Conservation (phyloP, 2,797 vertebrate genomes). For the Cynodonichthys magdalenae region DNA sequence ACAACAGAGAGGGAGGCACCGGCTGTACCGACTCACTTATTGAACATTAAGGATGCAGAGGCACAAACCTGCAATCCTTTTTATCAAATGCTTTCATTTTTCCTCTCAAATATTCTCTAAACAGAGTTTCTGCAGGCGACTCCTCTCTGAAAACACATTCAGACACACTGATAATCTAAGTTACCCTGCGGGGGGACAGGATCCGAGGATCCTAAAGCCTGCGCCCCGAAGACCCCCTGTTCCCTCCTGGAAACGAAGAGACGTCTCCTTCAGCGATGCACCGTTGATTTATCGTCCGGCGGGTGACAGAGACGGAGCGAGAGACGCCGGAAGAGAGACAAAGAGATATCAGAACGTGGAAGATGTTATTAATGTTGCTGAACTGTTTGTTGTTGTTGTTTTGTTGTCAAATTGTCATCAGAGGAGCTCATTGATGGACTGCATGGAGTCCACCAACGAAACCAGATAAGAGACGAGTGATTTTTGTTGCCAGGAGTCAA, state of each 20-base stretch:
- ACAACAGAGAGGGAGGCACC: slow-evolving; percentile 12
- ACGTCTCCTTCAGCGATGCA: slow-evolving; percentile 68
- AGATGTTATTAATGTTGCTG: slow-evolving; percentile 53
- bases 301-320: slow-evolving; percentile 47
- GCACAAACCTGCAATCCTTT: slow-evolving; percentile 10
- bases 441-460: background rate
- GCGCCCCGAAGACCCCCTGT: slow-evolving; percentile 53
- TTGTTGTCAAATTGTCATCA: slow-evolving; percentile 30
- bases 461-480: background rate
- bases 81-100: background rate
- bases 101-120: too few species aligned
- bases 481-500: background rate
- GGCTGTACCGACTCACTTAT: background rate
- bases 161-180: background rate
- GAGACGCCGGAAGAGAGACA: slow-evolving; percentile 40
- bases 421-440: slow-evolving; percentile 7
- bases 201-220: background rate
- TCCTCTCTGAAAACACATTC: too few species aligned
- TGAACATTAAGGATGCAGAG: background rate
- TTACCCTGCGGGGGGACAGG: too few species aligned
- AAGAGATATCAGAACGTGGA: slow-evolving; percentile 35
- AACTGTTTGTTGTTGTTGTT: slow-evolving; percentile 22
- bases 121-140: too few species aligned
- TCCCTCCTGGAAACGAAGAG: slow-evolving; percentile 45
- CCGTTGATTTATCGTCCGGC: slow-evolving; percentile 69